Conservation (phyloP, 2,113 vertebrate genomes). For the Calyptomena viridis region DNA sequence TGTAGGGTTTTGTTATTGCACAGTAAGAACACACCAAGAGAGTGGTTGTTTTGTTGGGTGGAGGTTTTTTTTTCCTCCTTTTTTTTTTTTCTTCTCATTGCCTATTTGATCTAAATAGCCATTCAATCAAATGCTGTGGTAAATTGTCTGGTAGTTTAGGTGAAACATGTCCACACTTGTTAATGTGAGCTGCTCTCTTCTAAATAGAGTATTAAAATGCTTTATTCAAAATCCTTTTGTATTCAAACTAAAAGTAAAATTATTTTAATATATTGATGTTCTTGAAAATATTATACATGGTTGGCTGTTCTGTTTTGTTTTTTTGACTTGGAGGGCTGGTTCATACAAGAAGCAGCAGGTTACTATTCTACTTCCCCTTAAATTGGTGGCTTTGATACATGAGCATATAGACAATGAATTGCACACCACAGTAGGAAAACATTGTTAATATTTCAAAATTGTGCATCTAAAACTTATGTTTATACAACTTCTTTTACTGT, state of each 20-base stretch:
- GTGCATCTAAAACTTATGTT: background rate
- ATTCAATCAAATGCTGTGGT: background rate
- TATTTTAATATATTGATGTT: background rate
- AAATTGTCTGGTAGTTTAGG: background rate
- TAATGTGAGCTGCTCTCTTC: background rate
- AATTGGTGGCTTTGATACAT: background rate
- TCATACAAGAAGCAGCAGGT: background rate
- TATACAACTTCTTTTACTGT: background rate
- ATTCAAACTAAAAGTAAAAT: background rate
- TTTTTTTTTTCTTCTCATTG: background rate
- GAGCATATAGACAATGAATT: background rate
- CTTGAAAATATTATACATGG: background rate
- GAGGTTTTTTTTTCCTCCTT: accelerated
- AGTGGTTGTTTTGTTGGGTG: background rate
- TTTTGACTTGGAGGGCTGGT: background rate
- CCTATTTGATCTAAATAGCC: background rate
- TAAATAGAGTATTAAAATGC: background rate
- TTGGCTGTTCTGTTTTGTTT: background rate
- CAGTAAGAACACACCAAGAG: background rate
- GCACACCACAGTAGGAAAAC: background rate
- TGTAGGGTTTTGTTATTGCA: constrained; percentile 46
- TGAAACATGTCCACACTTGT: background rate
- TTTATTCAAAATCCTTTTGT: background rate
- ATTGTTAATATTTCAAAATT: background rate
- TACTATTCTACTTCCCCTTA: background rate